phyloP scores from a whole-genome alignment of 2,888 invertebrate genomes.

The Cataglyphis altisquamis region DNA sequence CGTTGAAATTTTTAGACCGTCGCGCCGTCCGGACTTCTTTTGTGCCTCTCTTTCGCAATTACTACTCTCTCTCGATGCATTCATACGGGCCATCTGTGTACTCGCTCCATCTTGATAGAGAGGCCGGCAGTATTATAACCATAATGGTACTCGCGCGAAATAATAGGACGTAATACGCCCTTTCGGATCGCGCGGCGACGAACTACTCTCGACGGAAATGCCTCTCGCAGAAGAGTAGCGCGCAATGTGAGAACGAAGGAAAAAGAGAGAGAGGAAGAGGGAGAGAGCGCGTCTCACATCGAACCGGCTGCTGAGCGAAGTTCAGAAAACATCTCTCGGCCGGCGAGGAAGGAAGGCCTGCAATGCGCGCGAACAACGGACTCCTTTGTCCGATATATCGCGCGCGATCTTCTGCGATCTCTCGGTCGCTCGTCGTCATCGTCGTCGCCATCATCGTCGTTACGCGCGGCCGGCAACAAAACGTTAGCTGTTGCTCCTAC shows the following conservation, averaged over 20 bases:
- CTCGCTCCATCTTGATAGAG: conserved; percentile 51
- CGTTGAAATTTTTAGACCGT: conserved; percentile 44
- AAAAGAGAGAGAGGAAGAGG: background rate
- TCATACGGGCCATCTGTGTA: conserved; percentile 54
- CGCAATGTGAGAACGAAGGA: conserved; percentile 11
- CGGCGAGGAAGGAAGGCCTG: conserved; percentile 40
- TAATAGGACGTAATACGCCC: conserved; percentile 56
- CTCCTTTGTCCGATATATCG: conserved; percentile 59
- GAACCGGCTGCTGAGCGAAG: conserved; percentile 39
- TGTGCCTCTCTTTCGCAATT: conserved; percentile 39
- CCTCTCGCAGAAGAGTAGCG: conserved; percentile 46
- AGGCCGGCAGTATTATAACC: conserved; percentile 42
- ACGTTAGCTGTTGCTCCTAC: conserved; percentile 43
- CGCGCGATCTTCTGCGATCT: conserved; percentile 54
- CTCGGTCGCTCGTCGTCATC: conserved; percentile 41
- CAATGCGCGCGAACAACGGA: conserved; percentile 52
- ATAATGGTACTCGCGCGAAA: conserved; percentile 57
- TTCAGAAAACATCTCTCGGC: conserved; percentile 53
- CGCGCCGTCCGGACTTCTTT: conserved; percentile 29
- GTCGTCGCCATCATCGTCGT: conserved; percentile 27
- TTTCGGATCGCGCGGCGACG: conserved; percentile 27
- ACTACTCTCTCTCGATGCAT: conserved; percentile 10
- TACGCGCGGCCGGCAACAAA: conserved; percentile 47
- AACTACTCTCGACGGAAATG: conserved; percentile 49
- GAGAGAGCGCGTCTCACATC: background rate